Evolutionary conservation across 1,140 invertebrate genomes (phyloP), one percentile per base, ranked within the genome.

Genomic region (Sycobia sp.): DNA sequence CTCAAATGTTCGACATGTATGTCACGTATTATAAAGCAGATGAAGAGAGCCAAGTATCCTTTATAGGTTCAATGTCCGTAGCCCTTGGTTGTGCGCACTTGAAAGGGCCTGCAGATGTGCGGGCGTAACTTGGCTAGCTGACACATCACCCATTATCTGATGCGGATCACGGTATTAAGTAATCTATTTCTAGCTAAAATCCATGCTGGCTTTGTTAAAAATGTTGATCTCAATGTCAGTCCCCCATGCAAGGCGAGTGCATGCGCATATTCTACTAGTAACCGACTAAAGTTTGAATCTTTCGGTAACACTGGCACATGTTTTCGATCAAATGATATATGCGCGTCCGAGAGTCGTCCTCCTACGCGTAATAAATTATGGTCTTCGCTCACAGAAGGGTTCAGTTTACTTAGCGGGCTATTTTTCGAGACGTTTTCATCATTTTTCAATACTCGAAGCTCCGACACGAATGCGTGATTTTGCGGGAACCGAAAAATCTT

Each of bases 271-370:
- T 7, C 4, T 10, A 34, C 49, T 32, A 27, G 34, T 11, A 51
- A 29, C 4, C 27, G 23, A 18, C 49, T 34, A n/a, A 51, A 27
- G 14, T 4, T 10, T 10, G 49, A 51, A 14, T 34, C 18, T 14
- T 34, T 54, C 20, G 61, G 51, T 5, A 64, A 20, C 9, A 64
- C 57, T 3, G 62, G 22, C 16, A 54, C 54, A 43, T 57, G 47
- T 58, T 55, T 57, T 41, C 3, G 22, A 3, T 57, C 54, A 16
- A 25, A 44, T 10, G 11, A 1, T 3, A 64, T 25, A 14, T 14
- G 9, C 1, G 54, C 22, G 22, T 57, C 22, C 2, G 11, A 11
- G 3, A 64, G 39, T 1, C 54, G 62, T 1, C 54, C 54, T 16
- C 62, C 62, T n/a, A n/a, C n/a, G n/a, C n/a, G n/a, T n/a, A n/a